phyloP scores from a whole-genome alignment of 2,888 invertebrate species.

The Mesorhabditis belari region DNA sequence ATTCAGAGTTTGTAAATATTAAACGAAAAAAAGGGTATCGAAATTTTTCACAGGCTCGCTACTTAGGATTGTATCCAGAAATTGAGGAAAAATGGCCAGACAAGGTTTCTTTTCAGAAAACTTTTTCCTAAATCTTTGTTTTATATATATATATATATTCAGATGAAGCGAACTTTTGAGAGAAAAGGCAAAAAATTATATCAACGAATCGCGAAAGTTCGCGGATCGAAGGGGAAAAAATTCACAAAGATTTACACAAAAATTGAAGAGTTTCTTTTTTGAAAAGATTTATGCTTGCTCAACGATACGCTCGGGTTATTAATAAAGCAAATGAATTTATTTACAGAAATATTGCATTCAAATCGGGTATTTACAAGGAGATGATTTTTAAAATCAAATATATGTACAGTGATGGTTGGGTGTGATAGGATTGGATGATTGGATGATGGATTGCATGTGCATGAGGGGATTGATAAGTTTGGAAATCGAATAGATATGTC shows the following conservation, averaged over 20 bases:
- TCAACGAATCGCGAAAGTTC: conserved; percentile 22
- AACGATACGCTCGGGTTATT: too few species aligned
- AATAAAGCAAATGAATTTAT: too few species aligned
- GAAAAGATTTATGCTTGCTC: too few species aligned
- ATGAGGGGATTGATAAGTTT: too few species aligned
- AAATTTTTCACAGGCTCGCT: neutral
- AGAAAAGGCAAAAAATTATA: conserved; percentile 20
- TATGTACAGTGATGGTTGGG: too few species aligned
- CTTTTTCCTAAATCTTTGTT: neutral
- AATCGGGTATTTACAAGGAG: too few species aligned
- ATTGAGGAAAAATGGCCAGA: neutral
- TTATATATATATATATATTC: neutral
- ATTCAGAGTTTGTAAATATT: neutral
- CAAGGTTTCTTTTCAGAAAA: neutral
- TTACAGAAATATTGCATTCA: too few species aligned
- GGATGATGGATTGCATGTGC: too few species aligned
- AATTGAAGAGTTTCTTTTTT: conserved; percentile 15
- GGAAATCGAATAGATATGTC: too few species aligned
- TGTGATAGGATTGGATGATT: too few species aligned
- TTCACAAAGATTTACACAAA: conserved; percentile 26
- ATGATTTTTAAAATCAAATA: too few species aligned
- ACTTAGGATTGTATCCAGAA: neutral
- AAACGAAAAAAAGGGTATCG: too few species aligned
- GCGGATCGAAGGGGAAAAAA: conserved; percentile 18
- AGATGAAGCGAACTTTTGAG: conserved; percentile 23